Percentiles rank a stretch among this genome's conserved stretches.
phyloP scores from a whole-genome alignment of 2,797 vertebrate genomes.

The Rhyacichthys aspro region DNA sequence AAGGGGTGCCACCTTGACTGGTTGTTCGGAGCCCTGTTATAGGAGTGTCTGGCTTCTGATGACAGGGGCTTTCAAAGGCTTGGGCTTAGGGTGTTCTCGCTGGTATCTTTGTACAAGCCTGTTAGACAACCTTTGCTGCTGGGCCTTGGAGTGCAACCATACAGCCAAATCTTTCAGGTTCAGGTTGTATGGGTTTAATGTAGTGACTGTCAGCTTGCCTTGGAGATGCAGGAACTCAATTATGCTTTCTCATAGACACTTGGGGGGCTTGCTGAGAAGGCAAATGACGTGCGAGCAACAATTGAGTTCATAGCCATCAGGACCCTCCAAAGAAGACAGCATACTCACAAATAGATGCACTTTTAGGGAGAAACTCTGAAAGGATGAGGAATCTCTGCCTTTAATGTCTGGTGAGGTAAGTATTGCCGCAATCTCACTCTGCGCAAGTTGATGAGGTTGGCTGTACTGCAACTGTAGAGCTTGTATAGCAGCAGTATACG shows the following conservation, averaged over 20 bases:
- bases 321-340: constrained; percentile 1
- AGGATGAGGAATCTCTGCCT: too few species aligned
- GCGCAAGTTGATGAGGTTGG: not conserved
- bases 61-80: not conserved
- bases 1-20: too few species aligned
- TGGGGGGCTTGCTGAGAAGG: constrained; percentile 7
- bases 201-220: too few species aligned
- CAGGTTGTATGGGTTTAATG: too few species aligned
- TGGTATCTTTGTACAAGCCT: not conserved
- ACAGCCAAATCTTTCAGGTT: too few species aligned
- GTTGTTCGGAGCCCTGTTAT: too few species aligned
- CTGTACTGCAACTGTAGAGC: not conserved
- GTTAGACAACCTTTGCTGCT: not conserved
- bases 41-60: not conserved
- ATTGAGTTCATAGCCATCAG: constrained; percentile 11
- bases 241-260: too few species aligned
- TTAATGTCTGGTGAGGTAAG: too few species aligned
- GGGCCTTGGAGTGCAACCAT: too few species aligned
- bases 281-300: constrained; percentile 21
- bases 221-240: too few species aligned
- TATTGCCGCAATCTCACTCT: not conserved
- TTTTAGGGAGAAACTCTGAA: too few species aligned
- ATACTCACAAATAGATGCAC: constrained; percentile 25
- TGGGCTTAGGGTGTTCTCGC: not conserved
- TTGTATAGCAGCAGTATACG: constrained; percentile 8